phyloP scores from a whole-genome alignment of 2,113 vertebrate species.

The Ramphastos sulfuratus region DNA sequence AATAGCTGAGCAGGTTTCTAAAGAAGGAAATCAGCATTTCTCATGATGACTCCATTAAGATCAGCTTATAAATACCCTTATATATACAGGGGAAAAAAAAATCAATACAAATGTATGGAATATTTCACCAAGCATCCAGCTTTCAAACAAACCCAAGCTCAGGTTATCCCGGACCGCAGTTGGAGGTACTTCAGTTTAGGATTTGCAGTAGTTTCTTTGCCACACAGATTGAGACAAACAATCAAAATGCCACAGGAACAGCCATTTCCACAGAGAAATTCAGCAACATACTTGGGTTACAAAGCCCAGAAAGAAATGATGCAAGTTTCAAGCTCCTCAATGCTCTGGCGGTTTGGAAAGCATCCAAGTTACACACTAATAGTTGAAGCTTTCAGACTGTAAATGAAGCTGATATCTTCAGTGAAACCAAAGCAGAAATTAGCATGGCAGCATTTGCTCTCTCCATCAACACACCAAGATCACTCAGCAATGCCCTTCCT shows the following conservation, averaged over 20 bases:
- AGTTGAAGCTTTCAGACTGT: not conserved
- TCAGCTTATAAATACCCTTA: conserved; percentile 70
- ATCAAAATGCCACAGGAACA: conserved; percentile 53
- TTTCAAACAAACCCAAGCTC: conserved; percentile 13
- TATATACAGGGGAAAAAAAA: conserved; percentile 58
- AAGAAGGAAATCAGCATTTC: conserved; percentile 59
- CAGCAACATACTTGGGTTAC: not conserved
- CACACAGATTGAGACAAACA: conserved; percentile 40
- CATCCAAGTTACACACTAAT: not conserved
- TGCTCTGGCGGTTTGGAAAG: not conserved
- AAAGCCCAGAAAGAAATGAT: not conserved
- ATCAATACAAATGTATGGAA: conserved; percentile 14
- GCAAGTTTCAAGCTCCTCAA: not conserved
- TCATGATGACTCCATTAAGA: conserved; percentile 51
- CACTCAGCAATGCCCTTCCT: not conserved
- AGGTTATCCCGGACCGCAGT: not conserved
- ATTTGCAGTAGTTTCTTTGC: conserved; percentile 53
- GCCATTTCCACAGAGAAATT: conserved; percentile 29
- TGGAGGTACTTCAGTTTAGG: conserved; percentile 65
- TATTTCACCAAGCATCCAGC: conserved; percentile 3
- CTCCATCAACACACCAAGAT: not conserved
- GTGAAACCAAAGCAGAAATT: not conserved
- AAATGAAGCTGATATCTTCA: not conserved
- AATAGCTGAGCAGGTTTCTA: conserved; percentile 66
- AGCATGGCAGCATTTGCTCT: not conserved